Conservation (phyloP, 2,797 vertebrate genomes). For the Lithobates pipiens region DNA sequence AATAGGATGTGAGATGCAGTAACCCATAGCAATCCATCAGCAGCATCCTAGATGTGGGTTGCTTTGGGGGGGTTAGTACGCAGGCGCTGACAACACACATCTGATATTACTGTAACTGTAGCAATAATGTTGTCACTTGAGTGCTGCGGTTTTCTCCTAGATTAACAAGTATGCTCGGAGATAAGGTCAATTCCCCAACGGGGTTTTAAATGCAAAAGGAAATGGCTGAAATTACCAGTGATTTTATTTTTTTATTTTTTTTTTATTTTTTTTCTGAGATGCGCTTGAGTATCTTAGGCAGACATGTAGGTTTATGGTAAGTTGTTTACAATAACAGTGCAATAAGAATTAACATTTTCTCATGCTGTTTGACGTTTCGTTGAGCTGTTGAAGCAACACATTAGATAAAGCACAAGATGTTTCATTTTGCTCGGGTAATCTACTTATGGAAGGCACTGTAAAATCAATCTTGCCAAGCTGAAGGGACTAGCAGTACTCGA, state of each 20-base stretch:
- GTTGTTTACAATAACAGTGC: slow-evolving; percentile 70
- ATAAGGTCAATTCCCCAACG: slow-evolving; percentile 43
- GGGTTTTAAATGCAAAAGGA: slow-evolving; percentile 44
- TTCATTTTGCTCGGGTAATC: slow-evolving; percentile 82
- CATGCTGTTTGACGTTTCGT: slow-evolving; percentile 73
- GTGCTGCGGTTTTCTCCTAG: not conserved
- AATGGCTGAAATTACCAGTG: slow-evolving; percentile 22
- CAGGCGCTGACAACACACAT: not conserved
- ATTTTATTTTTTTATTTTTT: slow-evolving; percentile 19
- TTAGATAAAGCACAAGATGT: slow-evolving; percentile 80
- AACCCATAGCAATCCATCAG: not conserved
- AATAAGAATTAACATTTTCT: slow-evolving; percentile 74
- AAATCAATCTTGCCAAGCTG: slow-evolving; percentile 84
- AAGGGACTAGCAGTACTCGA: slow-evolving; percentile 77
- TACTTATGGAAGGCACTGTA: slow-evolving; percentile 80
- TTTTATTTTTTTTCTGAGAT: slow-evolving; percentile 27
- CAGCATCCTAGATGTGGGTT: not conserved
- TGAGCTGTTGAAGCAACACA: slow-evolving; percentile 75
- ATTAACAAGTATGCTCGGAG: slow-evolving; percentile 25
- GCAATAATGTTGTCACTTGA: slow-evolving; percentile 22
- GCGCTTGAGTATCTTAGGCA: slow-evolving; percentile 59
- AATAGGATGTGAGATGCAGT: not conserved
- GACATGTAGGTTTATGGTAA: slow-evolving; percentile 64
- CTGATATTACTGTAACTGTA: not conserved
- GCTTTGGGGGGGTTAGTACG: not conserved